Base-by-base conservation (phyloP, 2,113 vertebrate genomes). In the Ivindomyrus marchei region DNA sequence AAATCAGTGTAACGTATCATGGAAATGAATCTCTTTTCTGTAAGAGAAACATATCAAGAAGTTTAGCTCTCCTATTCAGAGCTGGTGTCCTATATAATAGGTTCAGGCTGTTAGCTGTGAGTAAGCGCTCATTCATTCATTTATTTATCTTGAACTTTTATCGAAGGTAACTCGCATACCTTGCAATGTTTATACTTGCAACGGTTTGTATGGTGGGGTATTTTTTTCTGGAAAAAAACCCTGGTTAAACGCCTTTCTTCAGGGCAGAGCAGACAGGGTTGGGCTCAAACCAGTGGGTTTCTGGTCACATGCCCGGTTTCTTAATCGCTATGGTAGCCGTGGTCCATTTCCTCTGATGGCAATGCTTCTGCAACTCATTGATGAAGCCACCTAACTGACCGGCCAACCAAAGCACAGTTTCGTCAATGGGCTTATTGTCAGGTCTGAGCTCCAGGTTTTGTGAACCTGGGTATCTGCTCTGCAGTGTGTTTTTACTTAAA, bases 311-410 rank as follows among this genome's bases (percentile, higher is more conserved):
- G 49, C 36, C 36, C 93, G 92, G 93, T 90, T 91, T 1, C 88
- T 94, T 95, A 94, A 95, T 95, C 92, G 83, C 45, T 24, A 85
- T 21, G 45, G 36, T 85, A 47, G 45, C 45, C 19, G 3, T 24
- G 21, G 39, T 46, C 45, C 39, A 46, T 85, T 85, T 85, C 42
- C 39, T 85, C 83, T n/a, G 17, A 27, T 47, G 83, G 45, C 83
- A 39, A 83, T 10, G 77, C 42, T 24, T 83, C 39, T 83, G 77
- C 77, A 85, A 85, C 45, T 47, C 45, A 85, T 42, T 85, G 39
- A 47, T 45, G 83, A 46, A 85, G 83, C 45, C 19, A 46, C 39
- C 42, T 46, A 24, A 46, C 21, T 45, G 83, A 80, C 74, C 1
- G 36, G 74, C 74, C 74, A 80, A 80, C 74, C 31, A 80, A 19